A percentile compares a stretch with the other conserved stretches of the same genome.
Conservation (phyloP, 1,140 invertebrate genomes). For the Bombus consobrinus region DNA sequence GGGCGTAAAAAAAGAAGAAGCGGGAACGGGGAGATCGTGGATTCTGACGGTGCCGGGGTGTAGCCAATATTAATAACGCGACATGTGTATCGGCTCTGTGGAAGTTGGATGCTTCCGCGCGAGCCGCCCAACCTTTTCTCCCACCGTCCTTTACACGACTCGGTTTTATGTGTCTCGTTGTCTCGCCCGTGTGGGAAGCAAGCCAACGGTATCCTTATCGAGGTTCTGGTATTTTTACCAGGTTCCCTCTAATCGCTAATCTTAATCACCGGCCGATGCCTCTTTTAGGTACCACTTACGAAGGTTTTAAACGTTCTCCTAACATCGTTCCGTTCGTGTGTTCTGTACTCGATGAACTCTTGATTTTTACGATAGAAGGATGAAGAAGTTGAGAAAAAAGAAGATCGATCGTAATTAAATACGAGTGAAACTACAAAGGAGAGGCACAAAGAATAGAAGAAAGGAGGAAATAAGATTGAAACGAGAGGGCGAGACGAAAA, state of each 20-base stretch:
- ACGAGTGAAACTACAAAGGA: slow-evolving; percentile 28
- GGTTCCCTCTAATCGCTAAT: slow-evolving; percentile 39
- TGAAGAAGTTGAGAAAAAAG: background rate
- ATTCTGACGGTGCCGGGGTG: slow-evolving; percentile 48
- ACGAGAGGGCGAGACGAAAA: slow-evolving; percentile 3
- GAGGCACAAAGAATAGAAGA: background rate
- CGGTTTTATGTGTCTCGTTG: slow-evolving; percentile 53
- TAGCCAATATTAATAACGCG: slow-evolving; percentile 74
- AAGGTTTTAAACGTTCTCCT: background rate
- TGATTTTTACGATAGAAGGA: background rate
- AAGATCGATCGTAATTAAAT: slow-evolving; percentile 12
- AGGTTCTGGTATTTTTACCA: slow-evolving; percentile 23
- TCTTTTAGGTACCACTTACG: background rate
- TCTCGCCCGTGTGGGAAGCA: slow-evolving; percentile 10
- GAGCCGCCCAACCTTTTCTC: slow-evolving; percentile 43
- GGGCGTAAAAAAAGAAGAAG: slow-evolving; percentile 49
- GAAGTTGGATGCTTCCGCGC: slow-evolving; percentile 60
- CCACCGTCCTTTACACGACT: slow-evolving; percentile 33
- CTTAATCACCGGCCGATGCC: slow-evolving; percentile 40
- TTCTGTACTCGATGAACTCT: background rate
- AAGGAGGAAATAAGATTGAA: background rate
- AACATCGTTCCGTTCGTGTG: background rate
- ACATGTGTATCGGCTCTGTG: slow-evolving; percentile 69
- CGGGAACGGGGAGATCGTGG: slow-evolving; percentile 5
- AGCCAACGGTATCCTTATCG: slow-evolving; percentile 50